Percentiles rank a stretch among this genome's conserved stretches.
Evolutionary conservation across 1,140 invertebrate genomes (phyloP).

Genomic region (Myzus persicae): DNA sequence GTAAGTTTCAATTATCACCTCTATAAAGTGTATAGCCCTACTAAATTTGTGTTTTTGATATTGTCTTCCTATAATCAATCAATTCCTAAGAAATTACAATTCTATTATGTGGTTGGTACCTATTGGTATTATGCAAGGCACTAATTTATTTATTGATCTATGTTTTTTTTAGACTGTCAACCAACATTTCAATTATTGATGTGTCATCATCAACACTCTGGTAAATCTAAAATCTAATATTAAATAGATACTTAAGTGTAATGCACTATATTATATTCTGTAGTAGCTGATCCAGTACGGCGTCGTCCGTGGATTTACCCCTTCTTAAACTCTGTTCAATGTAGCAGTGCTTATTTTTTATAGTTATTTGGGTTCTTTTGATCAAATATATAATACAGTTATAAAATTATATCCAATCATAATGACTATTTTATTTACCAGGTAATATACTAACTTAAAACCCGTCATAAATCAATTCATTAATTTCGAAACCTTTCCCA

Average conservation of each 20-base stretch:
- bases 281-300: no score
- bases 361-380: no score
- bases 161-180: conserved; percentile 22
- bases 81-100: not conserved
- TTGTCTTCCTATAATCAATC: not conserved
- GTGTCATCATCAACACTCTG: conserved; percentile 55
- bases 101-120: not conserved
- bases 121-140: not conserved
- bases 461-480: no score
- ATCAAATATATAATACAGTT: no score
- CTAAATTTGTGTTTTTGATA: not conserved
- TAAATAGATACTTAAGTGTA: no score
- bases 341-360: no score
- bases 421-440: no score
- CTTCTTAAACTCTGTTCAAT: no score
- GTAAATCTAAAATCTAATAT: conserved; percentile 21
- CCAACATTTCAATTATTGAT: conserved; percentile 51
- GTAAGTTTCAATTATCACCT: conserved; percentile 9
- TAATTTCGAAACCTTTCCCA: no score
- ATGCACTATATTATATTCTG: not conserved
- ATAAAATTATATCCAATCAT: no score
- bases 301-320: no score
- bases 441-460: no score
- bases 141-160: not conserved
- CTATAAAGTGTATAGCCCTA: not conserved